Conservation (phyloP, 1,140 invertebrate genomes). For the Apis laboriosa region DNA sequence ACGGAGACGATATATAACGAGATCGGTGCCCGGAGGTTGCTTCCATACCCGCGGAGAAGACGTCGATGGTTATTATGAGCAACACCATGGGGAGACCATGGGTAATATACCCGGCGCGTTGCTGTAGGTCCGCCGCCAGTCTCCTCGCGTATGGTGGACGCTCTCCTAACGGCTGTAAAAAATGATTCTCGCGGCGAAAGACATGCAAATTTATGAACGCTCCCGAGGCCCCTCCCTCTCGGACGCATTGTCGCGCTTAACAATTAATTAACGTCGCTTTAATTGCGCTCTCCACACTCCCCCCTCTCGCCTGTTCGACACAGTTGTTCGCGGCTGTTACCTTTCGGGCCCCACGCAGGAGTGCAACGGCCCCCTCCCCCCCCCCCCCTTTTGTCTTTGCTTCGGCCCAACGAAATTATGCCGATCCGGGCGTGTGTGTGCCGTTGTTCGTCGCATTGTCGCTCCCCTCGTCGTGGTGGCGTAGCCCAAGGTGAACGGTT, state of each 20-base stretch:
- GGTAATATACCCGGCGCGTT: constrained; percentile 71
- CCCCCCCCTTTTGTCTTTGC: constrained; percentile 8
- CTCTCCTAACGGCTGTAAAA: constrained; percentile 76
- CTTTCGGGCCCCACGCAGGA: no score
- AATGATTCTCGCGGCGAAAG: constrained; percentile 79
- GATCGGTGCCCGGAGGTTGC: constrained; percentile 57
- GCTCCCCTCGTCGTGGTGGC: background rate
- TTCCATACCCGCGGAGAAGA: constrained; percentile 63
- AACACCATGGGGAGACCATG: constrained; percentile 76
- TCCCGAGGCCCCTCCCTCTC: constrained; percentile 59
- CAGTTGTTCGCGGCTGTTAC: background rate
- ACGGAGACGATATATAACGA: constrained; percentile 59
- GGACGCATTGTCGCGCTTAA: constrained; percentile 74
- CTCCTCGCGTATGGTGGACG: constrained; percentile 48
- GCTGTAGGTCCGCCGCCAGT: constrained; percentile 75
- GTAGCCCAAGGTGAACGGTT: background rate
- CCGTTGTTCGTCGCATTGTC: background rate
- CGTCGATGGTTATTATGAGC: constrained; percentile 78
- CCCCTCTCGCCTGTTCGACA: no score
- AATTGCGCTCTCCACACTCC: constrained; percentile 64
- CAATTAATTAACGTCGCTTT: constrained; percentile 78
- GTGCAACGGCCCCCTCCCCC: no score
- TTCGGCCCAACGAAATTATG: constrained; percentile 39
- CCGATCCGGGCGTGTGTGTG: constrained; percentile 15
- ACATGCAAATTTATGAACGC: constrained; percentile 80